Evolutionary conservation across 2,113 vertebrate genomes (phyloP), one percentile per base, ranked within the genome.

Genomic region (Dicerorhinus sumatrensis): DNA sequence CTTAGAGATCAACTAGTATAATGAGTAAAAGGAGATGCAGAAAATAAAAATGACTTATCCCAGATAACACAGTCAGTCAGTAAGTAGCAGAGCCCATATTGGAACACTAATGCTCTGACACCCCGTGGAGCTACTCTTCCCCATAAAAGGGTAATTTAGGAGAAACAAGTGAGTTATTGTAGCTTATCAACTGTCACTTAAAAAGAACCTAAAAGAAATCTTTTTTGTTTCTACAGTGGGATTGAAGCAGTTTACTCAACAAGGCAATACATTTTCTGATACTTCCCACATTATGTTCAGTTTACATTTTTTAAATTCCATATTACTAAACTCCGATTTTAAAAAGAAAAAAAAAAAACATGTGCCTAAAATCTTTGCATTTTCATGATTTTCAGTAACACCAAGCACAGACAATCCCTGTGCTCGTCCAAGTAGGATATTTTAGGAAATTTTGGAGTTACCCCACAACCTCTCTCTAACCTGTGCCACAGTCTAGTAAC

Each of bases 1-100:
- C 4, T 72, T 79, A 88, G 18, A n/a, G 58, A 48, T 79, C 29
- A 95, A 27, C 51, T 63, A 83, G 36, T 21, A 36, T 31, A 54
- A 29, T 36, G 29, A 89, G 10, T 63, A 70, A 96, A 89, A 77
- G 10, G 62, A 77, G 21, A 95, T 63, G 13, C 13, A 70, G 31
- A 84, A 92, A 89, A 65, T 63, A 65, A 56, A 91, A 87, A 82
- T 70, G 29, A 63, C 51, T 94, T 88, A 36, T 20, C n/a, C 46
- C 54, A 54, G 23, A 72, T 18, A 54, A 25, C 46, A 63, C 13
- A 54, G 51, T 54, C 51, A 54, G 11, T 48, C 6, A 42, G 16
- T 51, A 82, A 62, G 39, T 54, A 82, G 51, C 31, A 48, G 33
- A 67, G 20, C 13, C 27, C 33, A 8, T n/a, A 29, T 4, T 17